Evolutionary conservation across 2,113 vertebrate genomes (phyloP).

Genomic region (Theristicus caerulescens): DNA sequence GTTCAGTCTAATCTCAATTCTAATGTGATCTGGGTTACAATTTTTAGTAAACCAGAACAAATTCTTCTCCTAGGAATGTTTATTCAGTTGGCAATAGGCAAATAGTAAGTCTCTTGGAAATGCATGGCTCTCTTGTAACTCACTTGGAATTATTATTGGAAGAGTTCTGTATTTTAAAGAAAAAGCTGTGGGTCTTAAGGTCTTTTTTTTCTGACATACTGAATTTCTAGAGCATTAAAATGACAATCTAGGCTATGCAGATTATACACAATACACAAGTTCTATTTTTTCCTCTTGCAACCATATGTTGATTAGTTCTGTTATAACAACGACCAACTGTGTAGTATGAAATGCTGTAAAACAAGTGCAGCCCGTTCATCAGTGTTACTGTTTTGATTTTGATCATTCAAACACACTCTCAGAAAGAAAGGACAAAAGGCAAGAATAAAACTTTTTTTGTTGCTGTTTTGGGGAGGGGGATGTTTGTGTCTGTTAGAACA

Average conservation of each 20-base stretch:
- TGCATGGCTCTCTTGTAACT: background rate
- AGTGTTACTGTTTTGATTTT: background rate
- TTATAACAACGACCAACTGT: fast-evolving
- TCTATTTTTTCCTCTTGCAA: background rate
- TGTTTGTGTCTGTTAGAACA: background rate
- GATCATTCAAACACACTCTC: background rate
- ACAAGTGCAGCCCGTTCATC: background rate
- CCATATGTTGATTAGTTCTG: background rate
- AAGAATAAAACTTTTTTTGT: background rate
- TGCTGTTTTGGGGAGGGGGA: background rate
- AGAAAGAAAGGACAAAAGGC: background rate
- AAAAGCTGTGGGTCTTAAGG: background rate
- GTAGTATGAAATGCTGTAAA: background rate
- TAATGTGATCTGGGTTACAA: background rate
- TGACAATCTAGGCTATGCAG: background rate
- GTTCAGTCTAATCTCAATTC: background rate
- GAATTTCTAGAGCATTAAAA: background rate
- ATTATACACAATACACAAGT: background rate
- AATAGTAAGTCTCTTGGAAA: background rate
- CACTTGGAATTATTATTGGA: background rate
- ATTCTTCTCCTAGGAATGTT: background rate
- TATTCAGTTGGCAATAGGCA: background rate
- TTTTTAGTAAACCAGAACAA: background rate
- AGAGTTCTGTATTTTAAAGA: background rate
- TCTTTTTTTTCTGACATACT: background rate